A percentile compares a stretch with the other conserved stretches of the same genome.
phyloP scores from a whole-genome alignment of 2,113 vertebrate genomes.

The Nasalis larvatus region DNA sequence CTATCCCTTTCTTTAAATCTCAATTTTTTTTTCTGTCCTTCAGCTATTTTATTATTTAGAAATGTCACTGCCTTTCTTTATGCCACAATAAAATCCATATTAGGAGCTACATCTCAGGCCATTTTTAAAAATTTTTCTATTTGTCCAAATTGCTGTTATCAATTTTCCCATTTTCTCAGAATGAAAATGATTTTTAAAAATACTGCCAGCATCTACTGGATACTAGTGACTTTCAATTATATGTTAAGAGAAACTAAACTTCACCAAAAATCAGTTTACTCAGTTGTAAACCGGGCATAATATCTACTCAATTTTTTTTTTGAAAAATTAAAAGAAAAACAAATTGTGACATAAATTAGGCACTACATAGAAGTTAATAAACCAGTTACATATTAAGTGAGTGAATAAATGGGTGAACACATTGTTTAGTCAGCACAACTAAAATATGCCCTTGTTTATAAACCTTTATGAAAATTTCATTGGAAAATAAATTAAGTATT shows the following conservation, averaged over 20 bases:
- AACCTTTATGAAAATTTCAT: neutral
- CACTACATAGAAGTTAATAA: neutral
- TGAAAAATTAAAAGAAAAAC: neutral
- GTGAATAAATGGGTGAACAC: neutral
- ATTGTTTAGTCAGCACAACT: neutral
- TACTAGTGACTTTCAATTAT: neutral
- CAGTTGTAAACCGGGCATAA: neutral
- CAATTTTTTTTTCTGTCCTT: neutral
- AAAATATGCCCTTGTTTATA: neutral
- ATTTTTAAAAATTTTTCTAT: neutral
- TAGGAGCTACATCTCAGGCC: neutral
- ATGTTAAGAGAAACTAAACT: neutral
- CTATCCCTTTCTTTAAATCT: neutral
- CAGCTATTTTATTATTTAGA: neutral
- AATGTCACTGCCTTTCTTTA: neutral
- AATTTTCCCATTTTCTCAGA: neutral
- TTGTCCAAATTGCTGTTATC: neutral
- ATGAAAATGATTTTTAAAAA: neutral
- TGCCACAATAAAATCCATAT: neutral
- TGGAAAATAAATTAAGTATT: neutral
- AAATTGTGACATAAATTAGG: neutral
- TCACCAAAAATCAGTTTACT: neutral
- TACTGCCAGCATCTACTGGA: neutral
- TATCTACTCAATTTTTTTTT: neutral
- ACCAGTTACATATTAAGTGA: neutral